phyloP scores from a whole-genome alignment of 92 coral and sea anemone species.

The Actinostola sp. region DNA sequence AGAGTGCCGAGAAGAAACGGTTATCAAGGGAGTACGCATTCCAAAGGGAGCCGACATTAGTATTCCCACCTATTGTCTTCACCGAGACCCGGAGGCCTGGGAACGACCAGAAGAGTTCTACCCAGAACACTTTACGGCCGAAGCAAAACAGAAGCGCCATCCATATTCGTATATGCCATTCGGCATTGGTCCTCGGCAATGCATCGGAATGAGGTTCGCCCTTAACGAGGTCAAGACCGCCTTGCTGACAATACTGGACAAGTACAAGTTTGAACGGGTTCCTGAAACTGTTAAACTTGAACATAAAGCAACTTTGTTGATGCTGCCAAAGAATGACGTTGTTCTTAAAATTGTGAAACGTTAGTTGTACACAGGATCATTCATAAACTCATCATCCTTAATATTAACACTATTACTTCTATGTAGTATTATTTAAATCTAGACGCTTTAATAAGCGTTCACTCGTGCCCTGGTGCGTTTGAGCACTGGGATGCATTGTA shows the following conservation, averaged over 20 bases:
- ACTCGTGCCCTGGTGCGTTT: too few relatives aligned
- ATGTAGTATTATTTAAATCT: too few relatives aligned
- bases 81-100: slow-evolving; percentile 89
- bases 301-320: slow-evolving; percentile 16
- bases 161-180: slow-evolving; percentile 68
- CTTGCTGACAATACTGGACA: slow-evolving; percentile 49
- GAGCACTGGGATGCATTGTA: too few relatives aligned
- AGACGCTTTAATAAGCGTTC: too few relatives aligned
- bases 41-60: slow-evolving; percentile 73
- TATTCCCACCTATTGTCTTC: slow-evolving; percentile 67
- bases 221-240: slow-evolving; percentile 63
- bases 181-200: slow-evolving; percentile 69
- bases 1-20: slow-evolving; percentile 68
- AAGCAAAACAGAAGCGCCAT: slow-evolving; percentile 70
- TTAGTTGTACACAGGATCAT: too few relatives aligned
- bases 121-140: slow-evolving; percentile 69
- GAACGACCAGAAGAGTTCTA: slow-evolving; percentile 68
- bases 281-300: slow-evolving; percentile 41
- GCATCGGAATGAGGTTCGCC: slow-evolving; percentile 75
- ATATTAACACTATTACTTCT: too few relatives aligned
- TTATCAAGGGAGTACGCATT: slow-evolving; percentile 70
- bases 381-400: too few relatives aligned
- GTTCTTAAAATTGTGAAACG: slow-evolving; percentile 22
- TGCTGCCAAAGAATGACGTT: slow-evolving; percentile 45
- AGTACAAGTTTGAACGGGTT: slow-evolving; percentile 41